A percentile compares a stretch with the other conserved stretches of the same genome.
phyloP scores from a whole-genome alignment of 2,888 invertebrate genomes.

The Thecocarcelia acutangulata region DNA sequence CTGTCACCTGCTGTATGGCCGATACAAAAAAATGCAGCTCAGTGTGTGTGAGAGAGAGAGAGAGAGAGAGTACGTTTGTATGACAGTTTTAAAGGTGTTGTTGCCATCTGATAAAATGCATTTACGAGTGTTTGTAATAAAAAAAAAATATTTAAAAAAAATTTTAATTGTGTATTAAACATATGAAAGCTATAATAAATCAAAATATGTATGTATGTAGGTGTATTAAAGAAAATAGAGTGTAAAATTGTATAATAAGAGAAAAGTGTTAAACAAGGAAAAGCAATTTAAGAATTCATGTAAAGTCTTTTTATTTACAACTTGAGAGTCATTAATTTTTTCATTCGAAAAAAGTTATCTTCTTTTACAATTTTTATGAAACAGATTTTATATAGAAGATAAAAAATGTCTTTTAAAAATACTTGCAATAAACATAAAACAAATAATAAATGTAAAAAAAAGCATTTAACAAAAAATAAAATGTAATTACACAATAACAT shows the following conservation, averaged over 20 bases:
- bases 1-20: constrained; percentile 5
- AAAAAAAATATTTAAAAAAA: too few species aligned
- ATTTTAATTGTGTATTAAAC: neutral
- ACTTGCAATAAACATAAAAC: too few species aligned
- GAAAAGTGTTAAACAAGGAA: neutral
- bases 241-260: neutral
- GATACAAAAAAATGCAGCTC: neutral
- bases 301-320: neutral
- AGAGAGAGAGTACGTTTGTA: neutral
- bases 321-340: neutral
- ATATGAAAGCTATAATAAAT: neutral
- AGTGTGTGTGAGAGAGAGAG: too few species aligned
- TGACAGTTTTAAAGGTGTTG: constrained; percentile 57
- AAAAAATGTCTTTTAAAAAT: too few species aligned
- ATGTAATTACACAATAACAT: too few species aligned
- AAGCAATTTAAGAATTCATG: constrained; percentile 2
- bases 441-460: too few species aligned
- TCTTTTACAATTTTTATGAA: neutral
- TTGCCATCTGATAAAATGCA: constrained; percentile 4
- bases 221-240: neutral
- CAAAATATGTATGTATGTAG: neutral
- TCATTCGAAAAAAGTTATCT: neutral
- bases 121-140: neutral
- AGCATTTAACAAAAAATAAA: too few species aligned
- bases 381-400: too few species aligned